Conservation (phyloP, 2,113 vertebrate genomes). For the Notechis scutatus region DNA sequence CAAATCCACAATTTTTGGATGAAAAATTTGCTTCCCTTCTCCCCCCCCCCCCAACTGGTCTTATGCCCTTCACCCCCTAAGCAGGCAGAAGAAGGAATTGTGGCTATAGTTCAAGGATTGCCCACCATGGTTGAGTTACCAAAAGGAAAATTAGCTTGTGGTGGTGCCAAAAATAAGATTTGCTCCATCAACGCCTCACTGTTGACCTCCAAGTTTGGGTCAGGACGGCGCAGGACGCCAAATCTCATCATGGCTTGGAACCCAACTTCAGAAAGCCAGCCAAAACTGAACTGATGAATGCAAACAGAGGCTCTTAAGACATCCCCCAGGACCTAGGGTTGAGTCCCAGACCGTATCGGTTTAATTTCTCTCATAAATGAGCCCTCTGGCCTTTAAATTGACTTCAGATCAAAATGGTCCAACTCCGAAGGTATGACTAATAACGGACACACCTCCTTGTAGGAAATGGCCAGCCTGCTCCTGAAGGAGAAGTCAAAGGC, state of each 20-base stretch:
- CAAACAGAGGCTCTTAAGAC: background rate
- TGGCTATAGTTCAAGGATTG: background rate
- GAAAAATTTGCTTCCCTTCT: too few relatives aligned
- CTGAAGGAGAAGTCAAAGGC: too few relatives aligned
- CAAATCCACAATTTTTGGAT: too few relatives aligned
- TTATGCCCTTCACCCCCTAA: background rate
- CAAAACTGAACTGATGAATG: background rate
- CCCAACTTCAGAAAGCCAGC: background rate
- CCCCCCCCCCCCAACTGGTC: background rate
- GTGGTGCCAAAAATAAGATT: background rate
- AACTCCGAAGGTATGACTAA: background rate
- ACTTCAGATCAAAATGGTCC: background rate
- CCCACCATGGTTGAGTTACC: background rate
- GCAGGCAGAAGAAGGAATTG: background rate
- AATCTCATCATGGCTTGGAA: background rate
- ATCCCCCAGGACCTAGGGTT: background rate
- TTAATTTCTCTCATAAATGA: background rate
- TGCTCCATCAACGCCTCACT: background rate
- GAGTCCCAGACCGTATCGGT: background rate
- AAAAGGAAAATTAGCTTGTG: background rate
- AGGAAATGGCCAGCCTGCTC: too few relatives aligned
- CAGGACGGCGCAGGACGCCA: background rate
- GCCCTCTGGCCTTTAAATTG: background rate
- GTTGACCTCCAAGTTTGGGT: background rate
- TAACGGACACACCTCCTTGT: background rate